Base-by-base conservation (phyloP, 2,113 vertebrate genomes). In the Mirounga angustirostris region DNA sequence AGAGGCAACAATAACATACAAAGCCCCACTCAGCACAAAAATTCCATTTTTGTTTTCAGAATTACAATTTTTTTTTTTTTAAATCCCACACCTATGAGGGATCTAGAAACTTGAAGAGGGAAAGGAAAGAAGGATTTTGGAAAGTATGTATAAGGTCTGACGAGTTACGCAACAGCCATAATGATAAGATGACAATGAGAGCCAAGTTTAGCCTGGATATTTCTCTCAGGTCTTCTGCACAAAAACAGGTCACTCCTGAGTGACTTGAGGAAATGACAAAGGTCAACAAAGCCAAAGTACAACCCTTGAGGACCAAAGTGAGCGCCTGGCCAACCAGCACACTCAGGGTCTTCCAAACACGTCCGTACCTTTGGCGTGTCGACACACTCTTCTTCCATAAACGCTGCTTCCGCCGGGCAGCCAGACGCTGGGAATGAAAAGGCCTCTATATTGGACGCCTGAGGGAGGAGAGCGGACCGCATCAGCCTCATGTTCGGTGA, bases 371-470 rank as follows among this genome's bases (percentile, higher is more conserved):
- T 99, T 95, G 99, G 99, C 0, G 99, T 99, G 96, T 99, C 99
- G 0, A 99, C 98, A 98, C 96, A 99, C 13, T 99, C 99, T 96
- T 99, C 99, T 79, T 99, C 99, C 99, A 99, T 99, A 91, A 99
- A 99, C 0, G 99, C 98, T 28, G 99, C 98, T 89, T 99, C 99
- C 4, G 99, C 98, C 59, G 98, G 98, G 98, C 99, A 99, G 89
- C 96, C 79, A 73, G 99, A 98, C 7, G 99, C 98, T 30, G 99
- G 98, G 78, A 99, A 99, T 18, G 99, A 96, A 97, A 99, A 99
- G 88, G 99, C 97, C 90, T 99, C 99, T 80, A 98, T 98, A 0
- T 24, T 98, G 22, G 99, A 97, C 28, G 99, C 78, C 67, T 99
- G 99, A 7, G 99, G 98, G 46, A 99, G 99, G 43, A 99, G 99